Base-by-base conservation (phyloP, 2,888 invertebrate species). In the Sinohyriopsis cumingii region DNA sequence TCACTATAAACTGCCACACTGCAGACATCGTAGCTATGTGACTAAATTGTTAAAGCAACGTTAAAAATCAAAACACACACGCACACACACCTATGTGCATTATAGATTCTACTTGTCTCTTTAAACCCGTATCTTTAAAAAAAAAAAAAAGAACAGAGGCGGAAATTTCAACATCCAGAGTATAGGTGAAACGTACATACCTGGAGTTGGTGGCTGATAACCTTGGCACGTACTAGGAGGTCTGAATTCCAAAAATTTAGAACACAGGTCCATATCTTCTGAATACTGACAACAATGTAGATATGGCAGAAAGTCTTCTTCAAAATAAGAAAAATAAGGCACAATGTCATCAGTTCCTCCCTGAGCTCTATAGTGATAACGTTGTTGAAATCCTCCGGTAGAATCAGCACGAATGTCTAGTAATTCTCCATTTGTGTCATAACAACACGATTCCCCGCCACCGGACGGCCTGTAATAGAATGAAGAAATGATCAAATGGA, bases 281-380 rank as follows among this genome's bases (percentile, higher is more conserved):
- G 83, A 82, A 67, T 78, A 84, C 68, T 78, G 76, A 73, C 85
- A 86, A 69, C 86, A 87, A 63, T 87, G 85, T 57, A 85, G 71
- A 64, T 72, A 78, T 22, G 86, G 84, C 28, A 83, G 70, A 53
- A 86, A 68, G 72, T 87, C 86, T 55, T 80, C 68, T 71, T 80
- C 70, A 71, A 83, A 84, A 72, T 82, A 84, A 19, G 84, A 80
- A 67, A 87, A 84, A 68, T 72, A 84, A 25, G 86, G 85, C 69
- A 84, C 80, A 60, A 79, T 66, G 25, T 69, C 61, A 63, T 75
- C 73, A 60, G 64, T 64, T 24, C 71, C 66, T 61, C 80, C 79
- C 78, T 83, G 82, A 77, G 83, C 77, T 65, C 71, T 71, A 64
- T 80, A 80, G 69, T 81, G 77, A 69, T 84, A 86, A 5, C 83